phyloP scores from a whole-genome alignment of 2,113 vertebrate species.

The Peromyscus californicus region DNA sequence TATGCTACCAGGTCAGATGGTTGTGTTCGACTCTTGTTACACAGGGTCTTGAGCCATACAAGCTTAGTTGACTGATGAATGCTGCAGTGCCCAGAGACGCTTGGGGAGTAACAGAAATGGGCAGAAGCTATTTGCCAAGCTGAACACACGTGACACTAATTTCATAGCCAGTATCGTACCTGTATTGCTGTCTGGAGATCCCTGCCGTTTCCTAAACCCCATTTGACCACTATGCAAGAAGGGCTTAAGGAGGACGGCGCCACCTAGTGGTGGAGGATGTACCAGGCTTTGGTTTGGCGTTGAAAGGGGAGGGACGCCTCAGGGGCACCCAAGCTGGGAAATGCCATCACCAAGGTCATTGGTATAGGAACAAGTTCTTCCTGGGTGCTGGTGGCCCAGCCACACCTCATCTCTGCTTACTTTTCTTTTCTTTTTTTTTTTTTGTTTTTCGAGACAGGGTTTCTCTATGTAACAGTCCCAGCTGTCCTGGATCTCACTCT shows the following conservation, averaged over 20 bases:
- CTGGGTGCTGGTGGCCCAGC: no score
- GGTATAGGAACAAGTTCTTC: not conserved
- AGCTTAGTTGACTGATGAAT: not conserved
- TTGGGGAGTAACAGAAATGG: not conserved
- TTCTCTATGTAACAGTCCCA: no score
- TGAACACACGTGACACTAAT: not conserved
- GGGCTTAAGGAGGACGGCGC: not conserved
- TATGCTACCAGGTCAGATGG: not conserved
- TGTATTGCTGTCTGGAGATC: not conserved
- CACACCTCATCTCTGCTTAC: not conserved
- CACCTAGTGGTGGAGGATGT: conserved; percentile 43
- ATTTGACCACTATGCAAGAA: not conserved
- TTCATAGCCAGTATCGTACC: not conserved
- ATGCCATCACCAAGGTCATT: no score
- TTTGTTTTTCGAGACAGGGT: no score
- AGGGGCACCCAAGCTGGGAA: not conserved
- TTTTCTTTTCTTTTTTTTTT: not conserved
- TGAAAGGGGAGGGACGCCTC: not conserved
- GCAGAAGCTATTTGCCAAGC: not conserved
- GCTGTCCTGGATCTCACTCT: no score
- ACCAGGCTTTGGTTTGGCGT: not conserved
- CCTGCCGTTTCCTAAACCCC: not conserved
- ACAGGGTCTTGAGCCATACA: not conserved
- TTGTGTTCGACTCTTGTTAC: not conserved
- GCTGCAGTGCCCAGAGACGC: not conserved